These are phyloP conservation scores for Drosophila trapezifrons DNA, from an alignment of 1,140 invertebrate species.

Conservation along the genomic window DNA sequence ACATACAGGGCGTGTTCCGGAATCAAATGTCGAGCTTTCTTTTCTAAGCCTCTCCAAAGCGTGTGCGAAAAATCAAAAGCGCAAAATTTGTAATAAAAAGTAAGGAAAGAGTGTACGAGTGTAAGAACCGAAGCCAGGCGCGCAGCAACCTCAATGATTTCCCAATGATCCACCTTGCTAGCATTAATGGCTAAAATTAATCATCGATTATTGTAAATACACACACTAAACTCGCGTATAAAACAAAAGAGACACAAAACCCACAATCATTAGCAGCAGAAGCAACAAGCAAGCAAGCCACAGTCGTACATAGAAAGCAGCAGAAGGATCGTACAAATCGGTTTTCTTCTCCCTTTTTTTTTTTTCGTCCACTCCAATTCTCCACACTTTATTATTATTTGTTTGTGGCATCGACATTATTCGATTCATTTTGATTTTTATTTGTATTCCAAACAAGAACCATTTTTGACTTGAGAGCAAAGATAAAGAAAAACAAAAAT, in stretches of 20 bases:
- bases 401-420: not conserved
- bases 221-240: constrained; percentile 38
- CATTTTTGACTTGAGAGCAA: constrained; percentile 44
- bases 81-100: not conserved
- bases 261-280: constrained; percentile 24
- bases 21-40: constrained; percentile 32
- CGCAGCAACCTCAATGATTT: constrained; percentile 30
- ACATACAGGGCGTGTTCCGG: constrained; percentile 36
- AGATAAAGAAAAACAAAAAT: not conserved
- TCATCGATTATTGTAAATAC: constrained; percentile 70
- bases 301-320: constrained; percentile 11
- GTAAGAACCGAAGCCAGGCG: not conserved
- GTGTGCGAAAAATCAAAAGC: not conserved
- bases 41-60: constrained; percentile 13
- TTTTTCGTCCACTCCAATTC: not conserved
- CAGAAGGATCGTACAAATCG: constrained; percentile 19
- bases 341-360: not conserved
- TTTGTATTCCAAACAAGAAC: constrained; percentile 9
- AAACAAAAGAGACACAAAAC: constrained; percentile 5
- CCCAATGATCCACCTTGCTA: constrained; percentile 41
- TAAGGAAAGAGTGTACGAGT: too few relatives aligned
- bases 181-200: constrained; percentile 52
- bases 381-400: not conserved
- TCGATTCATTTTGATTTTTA: not conserved
- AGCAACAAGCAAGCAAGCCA: constrained; percentile 8